Conservation (phyloP, 2,797 vertebrate species). For the Hippocampus kuda region DNA sequence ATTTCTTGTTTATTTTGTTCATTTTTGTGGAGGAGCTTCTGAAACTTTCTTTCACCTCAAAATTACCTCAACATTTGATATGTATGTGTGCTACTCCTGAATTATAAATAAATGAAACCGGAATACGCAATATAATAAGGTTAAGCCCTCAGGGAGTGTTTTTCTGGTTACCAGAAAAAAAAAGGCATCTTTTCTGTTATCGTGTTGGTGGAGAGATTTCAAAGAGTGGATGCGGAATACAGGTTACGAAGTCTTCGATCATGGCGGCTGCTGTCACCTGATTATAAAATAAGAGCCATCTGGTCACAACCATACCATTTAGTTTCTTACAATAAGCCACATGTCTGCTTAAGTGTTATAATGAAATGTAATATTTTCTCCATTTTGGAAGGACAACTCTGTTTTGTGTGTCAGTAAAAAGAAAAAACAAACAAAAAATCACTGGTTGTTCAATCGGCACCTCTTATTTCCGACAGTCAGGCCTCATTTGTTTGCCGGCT, state of each 20-base stretch:
- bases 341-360: background rate
- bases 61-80: constrained; percentile 1
- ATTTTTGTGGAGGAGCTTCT: background rate
- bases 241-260: background rate
- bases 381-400: background rate
- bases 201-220: background rate
- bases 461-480: background rate
- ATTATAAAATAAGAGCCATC: background rate
- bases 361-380: background rate
- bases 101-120: constrained; percentile 1
- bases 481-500: constrained; percentile 3
- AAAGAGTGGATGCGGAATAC: background rate
- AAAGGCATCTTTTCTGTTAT: background rate
- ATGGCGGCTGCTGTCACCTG: background rate
- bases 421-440: background rate
- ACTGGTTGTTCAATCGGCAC: background rate
- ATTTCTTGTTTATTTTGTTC: background rate
- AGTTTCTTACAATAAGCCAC: background rate
- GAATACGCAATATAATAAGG: background rate
- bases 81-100: background rate
- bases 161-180: background rate
- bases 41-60: background rate
- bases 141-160: background rate
- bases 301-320: background rate
- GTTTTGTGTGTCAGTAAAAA: background rate